Base-by-base conservation (phyloP, 2,113 vertebrate species). In the Pagrus major region DNA sequence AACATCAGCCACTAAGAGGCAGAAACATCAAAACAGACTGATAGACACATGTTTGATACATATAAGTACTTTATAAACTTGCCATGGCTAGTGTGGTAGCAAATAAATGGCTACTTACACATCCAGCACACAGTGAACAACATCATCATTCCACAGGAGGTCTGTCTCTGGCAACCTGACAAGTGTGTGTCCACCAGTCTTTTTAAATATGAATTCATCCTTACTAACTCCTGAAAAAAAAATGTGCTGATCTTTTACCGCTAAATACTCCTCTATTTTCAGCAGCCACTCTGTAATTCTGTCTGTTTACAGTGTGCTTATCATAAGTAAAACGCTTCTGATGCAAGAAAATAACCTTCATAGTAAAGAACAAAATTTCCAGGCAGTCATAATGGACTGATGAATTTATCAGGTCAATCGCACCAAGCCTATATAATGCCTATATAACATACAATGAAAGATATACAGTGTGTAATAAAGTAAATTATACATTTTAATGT, bases 201-300 rank as follows among this genome's bases (percentile, higher is more conserved):
- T n/a, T 42, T 70, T 29, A 44, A 71, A 12, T 71, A 21, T 15
- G 5, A 8, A 31, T 58, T 71, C 18, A 58, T 58, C 69, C 16
- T 46, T 6, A n/a, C 25, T 25, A 56, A 9, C 25, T 31, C 54
- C 54, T 18, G 12, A n/a, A n/a, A 47, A 9, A 59, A 46, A 71
- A 21, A n/a, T 42, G 41, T 41, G 27, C 21, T 54, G 25, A 9
- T 52, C 4, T 23, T 6, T 52, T 23, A 3, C 20, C n/a, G 71
- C 35, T 41, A 18, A 65, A 33, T 33, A 21, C 37, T 55, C 9
- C 47, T 8, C 2, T 23, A 7, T 42, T n/a, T 18, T n/a, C 23
- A 63, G 6, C 7, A 21, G 33, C 10, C 16, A 29, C 67, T 31
- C 14, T 35, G 20, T 52, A 18, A 69, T 54, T 39, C 10, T 52